A percentile compares a stretch with the other conserved stretches of the same genome.
Evolutionary conservation across 2,797 vertebrate species (phyloP).

Genomic region (Lacerta bilineata): DNA sequence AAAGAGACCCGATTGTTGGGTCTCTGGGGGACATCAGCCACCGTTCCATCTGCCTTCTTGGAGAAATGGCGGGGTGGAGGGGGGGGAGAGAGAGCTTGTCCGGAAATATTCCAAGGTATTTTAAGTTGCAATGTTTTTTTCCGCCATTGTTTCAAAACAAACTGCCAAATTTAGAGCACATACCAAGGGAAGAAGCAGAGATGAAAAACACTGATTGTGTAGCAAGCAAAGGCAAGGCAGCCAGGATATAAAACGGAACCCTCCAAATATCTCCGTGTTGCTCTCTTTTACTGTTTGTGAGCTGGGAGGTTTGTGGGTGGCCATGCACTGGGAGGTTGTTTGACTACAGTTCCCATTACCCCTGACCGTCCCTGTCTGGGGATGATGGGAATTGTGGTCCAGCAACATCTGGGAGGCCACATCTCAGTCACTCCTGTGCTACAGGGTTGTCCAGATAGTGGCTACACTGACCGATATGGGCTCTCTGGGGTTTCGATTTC

Average conservation of each 20-base stretch:
- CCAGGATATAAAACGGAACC: too few species aligned
- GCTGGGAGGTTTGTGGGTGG: not conserved
- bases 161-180: slow-evolving; percentile 23
- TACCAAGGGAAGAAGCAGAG: slow-evolving; percentile 21
- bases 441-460: too few species aligned
- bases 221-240: not conserved
- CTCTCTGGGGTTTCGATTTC: too few species aligned
- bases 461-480: too few species aligned
- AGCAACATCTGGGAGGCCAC: too few species aligned
- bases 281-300: not conserved
- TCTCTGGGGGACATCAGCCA: not conserved
- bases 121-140: not conserved
- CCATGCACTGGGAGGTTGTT: too few species aligned
- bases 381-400: too few species aligned
- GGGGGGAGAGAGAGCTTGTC: not conserved
- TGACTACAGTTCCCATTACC: too few species aligned
- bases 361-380: too few species aligned
- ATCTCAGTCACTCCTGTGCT: too few species aligned
- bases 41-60: not conserved
- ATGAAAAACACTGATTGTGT: slow-evolving; percentile 20
- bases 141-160: slow-evolving; percentile 3
- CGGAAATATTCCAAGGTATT: not conserved
- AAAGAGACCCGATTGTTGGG: not conserved
- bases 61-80: not conserved
- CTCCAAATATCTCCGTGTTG: not conserved